Conservation (phyloP, 2,888 invertebrate genomes). For the Bhutanitis thaidina region DNA sequence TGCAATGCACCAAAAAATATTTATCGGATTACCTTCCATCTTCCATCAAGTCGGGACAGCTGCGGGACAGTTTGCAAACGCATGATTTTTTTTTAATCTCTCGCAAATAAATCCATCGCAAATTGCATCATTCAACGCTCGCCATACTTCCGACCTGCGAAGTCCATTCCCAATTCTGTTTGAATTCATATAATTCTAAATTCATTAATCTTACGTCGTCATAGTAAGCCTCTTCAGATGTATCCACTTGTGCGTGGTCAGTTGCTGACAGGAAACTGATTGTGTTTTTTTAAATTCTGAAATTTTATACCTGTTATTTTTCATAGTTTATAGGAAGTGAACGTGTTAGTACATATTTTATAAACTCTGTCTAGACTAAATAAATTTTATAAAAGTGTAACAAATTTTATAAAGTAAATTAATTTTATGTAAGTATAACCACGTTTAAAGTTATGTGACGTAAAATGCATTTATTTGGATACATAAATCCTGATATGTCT, state of each 20-base stretch:
- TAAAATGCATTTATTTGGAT: too few species aligned
- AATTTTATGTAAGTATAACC: too few species aligned
- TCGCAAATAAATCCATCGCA: constrained; percentile 62
- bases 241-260: constrained; percentile 73
- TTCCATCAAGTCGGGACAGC: constrained; percentile 51
- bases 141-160: constrained; percentile 70
- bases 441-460: too few species aligned
- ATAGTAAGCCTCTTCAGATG: constrained; percentile 44
- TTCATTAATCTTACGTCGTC: constrained; percentile 70
- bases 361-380: neutral
- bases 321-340: constrained; percentile 6
- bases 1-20: constrained; percentile 43
- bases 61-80: constrained; percentile 65
- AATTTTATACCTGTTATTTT: constrained; percentile 11
- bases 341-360: neutral
- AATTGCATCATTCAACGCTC: constrained; percentile 63
- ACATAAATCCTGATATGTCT: too few species aligned
- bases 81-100: constrained; percentile 50
- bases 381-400: too few species aligned
- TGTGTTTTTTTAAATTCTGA: constrained; percentile 37
- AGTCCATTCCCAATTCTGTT: constrained; percentile 71
- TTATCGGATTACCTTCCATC: constrained; percentile 67
- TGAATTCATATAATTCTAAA: constrained; percentile 73
- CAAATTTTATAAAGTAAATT: too few species aligned
- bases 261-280: constrained; percentile 78